Evolutionary conservation across 2,888 invertebrate genomes (phyloP).

Genomic region (Meta bourneti): DNA sequence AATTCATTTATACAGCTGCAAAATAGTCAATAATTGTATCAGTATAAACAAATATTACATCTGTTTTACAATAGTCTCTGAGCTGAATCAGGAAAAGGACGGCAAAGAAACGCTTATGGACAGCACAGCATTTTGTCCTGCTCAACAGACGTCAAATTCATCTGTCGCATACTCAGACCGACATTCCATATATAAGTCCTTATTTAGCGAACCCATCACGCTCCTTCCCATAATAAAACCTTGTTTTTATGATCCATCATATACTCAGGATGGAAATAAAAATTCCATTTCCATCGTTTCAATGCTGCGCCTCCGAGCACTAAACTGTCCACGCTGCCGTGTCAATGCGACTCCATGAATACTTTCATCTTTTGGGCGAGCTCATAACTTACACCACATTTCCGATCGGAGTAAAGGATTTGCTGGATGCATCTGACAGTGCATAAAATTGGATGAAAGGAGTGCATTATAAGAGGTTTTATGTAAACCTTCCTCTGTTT

Average conservation of each 20-base stretch:
- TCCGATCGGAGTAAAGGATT: neutral
- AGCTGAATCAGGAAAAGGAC: no score
- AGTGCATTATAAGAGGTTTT: neutral
- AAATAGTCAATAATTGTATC: no score
- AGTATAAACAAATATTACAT: no score
- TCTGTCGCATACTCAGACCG: no score
- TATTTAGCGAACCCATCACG: neutral
- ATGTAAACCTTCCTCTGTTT: neutral
- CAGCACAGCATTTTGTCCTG: no score
- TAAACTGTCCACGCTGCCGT: neutral
- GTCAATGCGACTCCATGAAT: neutral
- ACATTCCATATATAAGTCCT: neutral
- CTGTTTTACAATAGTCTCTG: no score
- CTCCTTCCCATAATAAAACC: neutral
- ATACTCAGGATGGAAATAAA: constrained; percentile 2
- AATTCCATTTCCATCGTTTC: neutral
- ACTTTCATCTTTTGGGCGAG: neutral
- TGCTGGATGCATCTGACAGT: neutral
- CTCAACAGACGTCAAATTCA: no score
- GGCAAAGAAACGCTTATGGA: no score
- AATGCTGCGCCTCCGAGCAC: neutral
- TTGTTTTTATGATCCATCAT: neutral
- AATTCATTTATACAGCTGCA: no score
- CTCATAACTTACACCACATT: no score
- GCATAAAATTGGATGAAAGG: neutral